These are phyloP conservation scores for Hylyphantes graminicola DNA, from an alignment of 1,140 invertebrate genomes.

Conservation along the genomic window DNA sequence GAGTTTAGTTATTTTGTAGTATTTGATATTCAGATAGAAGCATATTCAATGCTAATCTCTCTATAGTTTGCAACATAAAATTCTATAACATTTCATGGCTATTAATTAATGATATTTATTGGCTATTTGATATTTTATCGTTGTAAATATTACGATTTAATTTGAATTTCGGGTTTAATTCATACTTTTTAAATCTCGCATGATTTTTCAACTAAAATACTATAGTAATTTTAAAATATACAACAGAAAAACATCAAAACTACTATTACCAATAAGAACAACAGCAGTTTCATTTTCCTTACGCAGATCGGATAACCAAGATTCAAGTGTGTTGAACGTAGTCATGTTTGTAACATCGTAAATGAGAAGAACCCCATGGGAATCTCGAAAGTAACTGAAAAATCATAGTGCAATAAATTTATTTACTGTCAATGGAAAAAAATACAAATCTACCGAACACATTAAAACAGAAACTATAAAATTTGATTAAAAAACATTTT, in stretches of 20 bases:
- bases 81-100: no score
- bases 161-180: no score
- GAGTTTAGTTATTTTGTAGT: no score
- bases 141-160: no score
- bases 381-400: slow-evolving; percentile 74
- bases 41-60: no score
- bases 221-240: not conserved
- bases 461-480: no score
- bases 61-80: no score
- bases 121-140: not conserved
- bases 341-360: slow-evolving; percentile 76
- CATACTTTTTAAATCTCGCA: not conserved
- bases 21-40: no score
- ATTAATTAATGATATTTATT: not conserved
- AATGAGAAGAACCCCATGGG: slow-evolving; percentile 76
- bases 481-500: no score
- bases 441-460: no score
- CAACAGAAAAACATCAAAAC: not conserved
- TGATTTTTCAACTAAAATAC: not conserved
- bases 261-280: slow-evolving; percentile 19
- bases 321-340: slow-evolving; percentile 74
- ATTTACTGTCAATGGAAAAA: no score
- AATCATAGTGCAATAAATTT: not conserved
- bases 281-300: slow-evolving; percentile 9
- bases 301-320: slow-evolving; percentile 71